These are phyloP conservation scores for Kryphioiulus occultus DNA, from an alignment of 2,888 invertebrate species.

Conservation along the genomic window DNA sequence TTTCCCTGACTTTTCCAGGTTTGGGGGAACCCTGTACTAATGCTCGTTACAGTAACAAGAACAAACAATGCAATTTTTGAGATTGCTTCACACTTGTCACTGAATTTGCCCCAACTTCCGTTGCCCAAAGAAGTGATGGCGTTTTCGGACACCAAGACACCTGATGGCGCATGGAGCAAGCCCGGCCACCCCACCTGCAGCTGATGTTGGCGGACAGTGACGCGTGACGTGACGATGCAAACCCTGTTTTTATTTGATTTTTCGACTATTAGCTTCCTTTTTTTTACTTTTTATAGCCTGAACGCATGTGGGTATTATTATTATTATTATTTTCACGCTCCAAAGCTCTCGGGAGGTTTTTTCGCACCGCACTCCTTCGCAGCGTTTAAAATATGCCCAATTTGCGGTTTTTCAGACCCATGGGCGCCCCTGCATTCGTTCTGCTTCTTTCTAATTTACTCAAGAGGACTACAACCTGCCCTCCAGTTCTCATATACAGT, in stretches of 20 bases:
- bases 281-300: neutral
- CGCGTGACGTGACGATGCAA: conserved; percentile 26
- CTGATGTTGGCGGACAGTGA: neutral
- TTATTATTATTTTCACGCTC: conserved; percentile 31
- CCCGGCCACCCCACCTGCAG: neutral
- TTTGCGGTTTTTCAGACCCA: conserved; percentile 26
- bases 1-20: too few species aligned
- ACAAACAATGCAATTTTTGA: too few species aligned
- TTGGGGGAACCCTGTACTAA: too few species aligned
- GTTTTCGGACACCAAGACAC: neutral
- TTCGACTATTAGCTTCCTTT: neutral
- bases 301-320: neutral
- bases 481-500: conserved; percentile 6
- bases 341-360: conserved; percentile 7
- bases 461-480: neutral
- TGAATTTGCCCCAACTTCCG: too few species aligned
- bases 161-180: neutral
- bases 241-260: neutral
- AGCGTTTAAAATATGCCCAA: conserved; percentile 28
- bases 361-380: neutral
- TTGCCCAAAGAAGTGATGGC: too few species aligned
- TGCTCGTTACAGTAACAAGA: too few species aligned
- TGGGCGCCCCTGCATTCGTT: conserved; percentile 22
- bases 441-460: neutral
- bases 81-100: too few species aligned